phyloP scores from a whole-genome alignment of 2,113 vertebrate genomes.

The Perca schrenkii region DNA sequence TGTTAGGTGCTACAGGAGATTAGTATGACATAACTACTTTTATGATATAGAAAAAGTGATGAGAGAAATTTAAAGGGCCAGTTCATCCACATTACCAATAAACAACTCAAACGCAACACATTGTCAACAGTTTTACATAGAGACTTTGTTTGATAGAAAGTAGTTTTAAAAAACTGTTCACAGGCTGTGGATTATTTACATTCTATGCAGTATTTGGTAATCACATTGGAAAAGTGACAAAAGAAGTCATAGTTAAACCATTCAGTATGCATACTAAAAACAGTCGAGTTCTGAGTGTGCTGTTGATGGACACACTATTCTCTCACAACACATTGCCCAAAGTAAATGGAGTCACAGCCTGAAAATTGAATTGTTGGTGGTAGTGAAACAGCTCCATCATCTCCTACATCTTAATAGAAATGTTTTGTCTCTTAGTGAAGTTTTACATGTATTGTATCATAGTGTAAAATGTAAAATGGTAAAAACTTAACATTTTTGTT shows the following conservation, averaged over 20 bases:
- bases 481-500: not conserved
- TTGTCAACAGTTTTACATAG: not conserved
- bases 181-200: not conserved
- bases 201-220: not conserved
- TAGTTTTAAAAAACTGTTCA: not conserved
- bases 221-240: not conserved
- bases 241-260: not conserved
- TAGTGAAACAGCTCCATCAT: not conserved
- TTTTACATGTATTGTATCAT: not conserved
- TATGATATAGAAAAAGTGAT: not conserved
- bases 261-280: not conserved
- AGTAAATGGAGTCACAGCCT: not conserved
- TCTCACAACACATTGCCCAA: not conserved
- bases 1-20: not conserved
- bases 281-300: not conserved
- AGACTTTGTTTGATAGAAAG: not conserved
- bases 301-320: not conserved
- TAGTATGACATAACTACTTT: not conserved
- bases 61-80: not conserved
- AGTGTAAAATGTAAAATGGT: not conserved
- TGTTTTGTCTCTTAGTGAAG: too few species aligned
- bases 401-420: too few species aligned
- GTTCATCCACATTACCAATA: not conserved
- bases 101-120: not conserved
- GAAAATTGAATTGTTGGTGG: not conserved